Percentiles rank a stretch among this genome's conserved stretches.
Evolutionary conservation across 2,888 invertebrate species (phyloP).

Genomic region (Crocallis elinguaria): DNA sequence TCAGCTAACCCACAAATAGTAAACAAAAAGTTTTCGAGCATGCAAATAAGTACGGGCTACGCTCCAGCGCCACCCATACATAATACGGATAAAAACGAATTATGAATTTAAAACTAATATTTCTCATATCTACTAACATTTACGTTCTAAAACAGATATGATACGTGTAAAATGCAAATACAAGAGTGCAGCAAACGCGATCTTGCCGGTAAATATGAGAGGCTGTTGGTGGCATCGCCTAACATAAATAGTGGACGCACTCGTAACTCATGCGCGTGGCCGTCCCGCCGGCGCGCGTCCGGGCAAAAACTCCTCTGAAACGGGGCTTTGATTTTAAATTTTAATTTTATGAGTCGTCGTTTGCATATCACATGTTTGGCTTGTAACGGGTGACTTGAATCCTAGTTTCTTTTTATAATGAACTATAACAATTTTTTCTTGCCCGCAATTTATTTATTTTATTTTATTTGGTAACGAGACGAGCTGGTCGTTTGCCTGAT

Average conservation of each 20-base stretch:
- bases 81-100: slow-evolving; percentile 43
- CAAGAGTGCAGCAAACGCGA: slow-evolving; percentile 61
- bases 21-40: slow-evolving; percentile 29
- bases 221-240: slow-evolving; percentile 37
- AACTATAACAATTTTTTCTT: not conserved
- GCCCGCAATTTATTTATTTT: not conserved
- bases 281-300: slow-evolving; percentile 2
- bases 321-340: slow-evolving; percentile 25
- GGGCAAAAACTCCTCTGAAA: slow-evolving; percentile 36
- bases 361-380: slow-evolving; percentile 72
- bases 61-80: not conserved
- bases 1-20: not conserved
- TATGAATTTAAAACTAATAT: slow-evolving; percentile 69
- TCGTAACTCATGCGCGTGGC: slow-evolving; percentile 36
- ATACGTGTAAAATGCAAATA: slow-evolving; percentile 65
- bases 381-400: not conserved
- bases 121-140: slow-evolving; percentile 46
- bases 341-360: slow-evolving; percentile 37
- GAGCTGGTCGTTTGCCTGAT: too few species aligned
- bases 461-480: too few species aligned
- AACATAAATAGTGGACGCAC: slow-evolving; percentile 41
- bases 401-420: not conserved
- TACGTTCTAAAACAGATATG: slow-evolving; percentile 46
- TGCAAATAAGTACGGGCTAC: slow-evolving; percentile 36
- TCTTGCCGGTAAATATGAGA: slow-evolving; percentile 42